Evolutionary conservation across 2,113 vertebrate genomes (phyloP).

Genomic region (Tautogolabrus adspersus): DNA sequence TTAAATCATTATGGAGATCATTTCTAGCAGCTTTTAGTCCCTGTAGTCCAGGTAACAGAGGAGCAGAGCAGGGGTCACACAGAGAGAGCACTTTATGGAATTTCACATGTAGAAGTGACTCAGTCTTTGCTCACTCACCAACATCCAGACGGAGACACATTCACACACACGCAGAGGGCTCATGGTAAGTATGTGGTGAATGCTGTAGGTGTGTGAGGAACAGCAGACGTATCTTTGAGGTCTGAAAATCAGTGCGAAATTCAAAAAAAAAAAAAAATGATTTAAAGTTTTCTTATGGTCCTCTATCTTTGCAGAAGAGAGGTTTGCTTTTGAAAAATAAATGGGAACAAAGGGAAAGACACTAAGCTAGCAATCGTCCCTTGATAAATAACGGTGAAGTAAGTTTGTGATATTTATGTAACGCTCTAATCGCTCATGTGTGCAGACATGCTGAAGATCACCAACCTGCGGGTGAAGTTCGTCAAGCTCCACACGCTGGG

Average conservation of each 20-base stretch:
- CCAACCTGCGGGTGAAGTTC: conserved; percentile 93
- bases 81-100: conserved; percentile 46
- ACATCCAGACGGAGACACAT: conserved; percentile 31
- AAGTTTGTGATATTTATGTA: conserved; percentile 22
- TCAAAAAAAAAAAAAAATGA: background rate
- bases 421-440: conserved; percentile 30
- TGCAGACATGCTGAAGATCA: conserved; percentile 95
- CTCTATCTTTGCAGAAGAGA: no score
- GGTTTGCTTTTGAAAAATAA: no score
- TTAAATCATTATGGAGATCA: no score
- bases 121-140: conserved; percentile 11
- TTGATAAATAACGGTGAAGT: no score
- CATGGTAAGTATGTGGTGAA: conserved; percentile 47
- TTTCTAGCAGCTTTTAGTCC: no score
- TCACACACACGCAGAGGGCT: conserved; percentile 30
- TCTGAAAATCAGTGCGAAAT: background rate
- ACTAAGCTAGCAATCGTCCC: no score
- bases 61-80: conserved; percentile 22
- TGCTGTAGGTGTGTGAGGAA: conserved; percentile 38
- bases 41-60: no score
- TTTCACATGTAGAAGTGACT: conserved; percentile 69
- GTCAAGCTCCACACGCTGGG: conserved; percentile 92
- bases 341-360: no score
- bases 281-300: no score
- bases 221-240: background rate